Evolutionary conservation across 2,888 invertebrate species (phyloP), one percentile per base, ranked within the genome.

Genomic region (Cryptocheilus praepositus): DNA sequence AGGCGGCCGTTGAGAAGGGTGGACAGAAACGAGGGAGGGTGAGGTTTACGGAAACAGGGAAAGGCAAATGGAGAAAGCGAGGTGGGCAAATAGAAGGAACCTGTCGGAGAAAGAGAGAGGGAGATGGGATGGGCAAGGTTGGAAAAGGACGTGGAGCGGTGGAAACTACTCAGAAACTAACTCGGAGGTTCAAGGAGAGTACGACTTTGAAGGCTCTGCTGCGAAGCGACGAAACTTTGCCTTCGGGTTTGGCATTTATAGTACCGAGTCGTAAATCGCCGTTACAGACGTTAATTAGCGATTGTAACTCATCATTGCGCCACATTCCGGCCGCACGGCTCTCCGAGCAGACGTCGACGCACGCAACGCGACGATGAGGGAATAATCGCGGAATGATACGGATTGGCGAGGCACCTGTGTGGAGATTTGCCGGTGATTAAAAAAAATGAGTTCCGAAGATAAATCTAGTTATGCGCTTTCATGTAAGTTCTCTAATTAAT

Each of bases 191-290:
- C 36, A 61, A 61, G 52, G 61, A 2, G 61, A 61, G 49, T 44
- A 28, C 22, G 28, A 16, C 43, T 18, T 57, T 22, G 61, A 25
- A 56, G 8, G 21, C 13, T 18, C 43, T n/a, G 56, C 36, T 43
- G 43, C 53, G 54, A 54, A 61, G 64, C 67, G 64, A 60, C 67
- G 61, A 67, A 71, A 75, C 72, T 75, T 71, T 69, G 67, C 59
- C 54, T 62, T 62, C 64, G 62, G 74, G 75, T 77, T 74, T 72
- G 73, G 74, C 79, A 71, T 77, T 79, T 74, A 79, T 73, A 72
- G 66, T 67, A 56, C 60, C 68, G 65, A 74, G 18, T 8, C 75
- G 71, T 68, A 65, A 79, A 77, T 74, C 61, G 61, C 64, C 71
- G 69, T 76, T 76, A 65, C 72, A 74, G 65, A 66, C 75, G 65